phyloP scores from a whole-genome alignment of 2,888 invertebrate genomes.

The Lasioglossum villosulum region DNA sequence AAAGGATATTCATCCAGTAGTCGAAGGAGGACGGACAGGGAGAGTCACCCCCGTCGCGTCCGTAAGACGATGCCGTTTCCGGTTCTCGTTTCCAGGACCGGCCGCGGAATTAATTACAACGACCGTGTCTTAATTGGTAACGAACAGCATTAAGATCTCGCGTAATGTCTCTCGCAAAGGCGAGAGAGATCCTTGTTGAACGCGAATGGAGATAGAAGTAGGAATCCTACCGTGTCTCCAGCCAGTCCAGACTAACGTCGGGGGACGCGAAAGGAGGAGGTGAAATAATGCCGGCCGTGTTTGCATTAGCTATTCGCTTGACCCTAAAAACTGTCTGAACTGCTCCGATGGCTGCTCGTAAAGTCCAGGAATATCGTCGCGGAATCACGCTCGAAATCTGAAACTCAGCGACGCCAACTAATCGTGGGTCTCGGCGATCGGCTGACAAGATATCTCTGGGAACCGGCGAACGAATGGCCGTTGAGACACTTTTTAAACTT shows the following conservation, averaged over 20 bases:
- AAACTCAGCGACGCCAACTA: slow-evolving; percentile 39
- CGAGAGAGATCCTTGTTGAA: slow-evolving; percentile 52
- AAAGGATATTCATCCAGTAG: slow-evolving; percentile 39
- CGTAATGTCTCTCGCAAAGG: slow-evolving; percentile 63
- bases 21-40: slow-evolving; percentile 28
- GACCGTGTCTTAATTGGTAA: slow-evolving; percentile 81
- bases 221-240: slow-evolving; percentile 57
- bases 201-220: background rate
- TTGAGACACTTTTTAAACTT: slow-evolving; percentile 2
- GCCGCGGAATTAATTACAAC: slow-evolving; percentile 79
- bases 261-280: slow-evolving; percentile 43
- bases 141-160: slow-evolving; percentile 78
- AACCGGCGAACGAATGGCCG: background rate
- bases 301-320: slow-evolving; percentile 75
- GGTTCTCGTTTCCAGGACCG: slow-evolving; percentile 77
- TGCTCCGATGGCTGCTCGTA: slow-evolving; percentile 69
- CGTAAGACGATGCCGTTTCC: slow-evolving; percentile 76
- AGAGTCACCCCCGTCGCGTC: slow-evolving; percentile 5
- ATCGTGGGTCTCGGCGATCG: background rate
- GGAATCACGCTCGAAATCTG: slow-evolving; percentile 61
- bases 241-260: slow-evolving; percentile 64
- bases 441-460: background rate
- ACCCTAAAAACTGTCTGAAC: slow-evolving; percentile 73
- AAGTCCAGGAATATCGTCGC: slow-evolving; percentile 62
- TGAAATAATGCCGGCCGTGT: slow-evolving; percentile 69